These are phyloP conservation scores for Crotalus tigris DNA, from an alignment of 2,113 vertebrate genomes.

Conservation along the genomic window DNA sequence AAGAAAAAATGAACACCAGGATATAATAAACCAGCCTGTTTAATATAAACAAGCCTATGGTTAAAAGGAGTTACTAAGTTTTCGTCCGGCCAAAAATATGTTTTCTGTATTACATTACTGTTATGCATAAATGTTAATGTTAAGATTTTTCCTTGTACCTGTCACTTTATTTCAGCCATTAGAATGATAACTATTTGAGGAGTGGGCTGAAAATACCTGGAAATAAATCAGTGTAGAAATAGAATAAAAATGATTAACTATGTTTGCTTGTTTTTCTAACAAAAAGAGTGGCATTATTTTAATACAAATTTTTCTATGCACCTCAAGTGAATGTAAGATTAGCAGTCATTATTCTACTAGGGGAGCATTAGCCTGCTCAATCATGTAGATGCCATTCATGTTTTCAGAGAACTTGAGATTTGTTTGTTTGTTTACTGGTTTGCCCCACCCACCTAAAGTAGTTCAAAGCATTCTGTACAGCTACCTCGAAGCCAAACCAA, in stretches of 20 bases:
- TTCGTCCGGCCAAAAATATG: not conserved
- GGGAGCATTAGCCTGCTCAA: not conserved
- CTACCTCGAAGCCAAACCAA: not conserved
- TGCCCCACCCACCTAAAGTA: not conserved
- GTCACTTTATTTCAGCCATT: not conserved
- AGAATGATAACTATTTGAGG: not conserved
- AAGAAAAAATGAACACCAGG: too few relatives aligned
- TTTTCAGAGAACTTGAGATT: not conserved
- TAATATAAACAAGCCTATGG: too few relatives aligned
- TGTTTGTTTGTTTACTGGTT: not conserved
- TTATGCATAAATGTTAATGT: not conserved
- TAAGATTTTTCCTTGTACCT: not conserved
- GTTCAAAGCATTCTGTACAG: not conserved
- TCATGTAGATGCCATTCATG: not conserved
- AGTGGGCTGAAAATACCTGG: not conserved
- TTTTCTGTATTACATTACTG: not conserved
- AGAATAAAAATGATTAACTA: not conserved
- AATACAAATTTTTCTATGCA: not conserved
- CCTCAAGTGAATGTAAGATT: not conserved
- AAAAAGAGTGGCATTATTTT: not conserved
- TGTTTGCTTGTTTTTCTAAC: not conserved
- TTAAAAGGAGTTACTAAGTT: too few relatives aligned
- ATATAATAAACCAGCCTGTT: too few relatives aligned
- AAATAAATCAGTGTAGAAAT: not conserved
- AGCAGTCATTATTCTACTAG: not conserved